Evolutionary conservation across 2,113 vertebrate species (phyloP).

Genomic region (Apodemus sylvaticus): DNA sequence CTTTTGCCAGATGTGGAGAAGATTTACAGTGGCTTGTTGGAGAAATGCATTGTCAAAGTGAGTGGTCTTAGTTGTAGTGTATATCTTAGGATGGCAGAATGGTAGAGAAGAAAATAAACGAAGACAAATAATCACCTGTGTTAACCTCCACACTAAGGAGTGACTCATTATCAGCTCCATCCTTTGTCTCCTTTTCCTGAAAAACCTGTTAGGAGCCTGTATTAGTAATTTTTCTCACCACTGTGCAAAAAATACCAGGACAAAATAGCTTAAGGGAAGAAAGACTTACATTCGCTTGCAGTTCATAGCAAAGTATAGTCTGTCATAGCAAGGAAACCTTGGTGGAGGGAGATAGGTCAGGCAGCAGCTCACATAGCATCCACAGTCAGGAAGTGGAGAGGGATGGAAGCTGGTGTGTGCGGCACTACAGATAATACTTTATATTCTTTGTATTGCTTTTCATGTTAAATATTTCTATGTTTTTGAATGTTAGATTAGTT

Average conservation of each 20-base stretch:
- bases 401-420: background rate
- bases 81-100: background rate
- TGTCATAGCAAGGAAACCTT: background rate
- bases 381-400: background rate
- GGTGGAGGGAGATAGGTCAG: too few species aligned
- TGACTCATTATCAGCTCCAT: too few species aligned
- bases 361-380: background rate
- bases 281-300: background rate
- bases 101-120: background rate
- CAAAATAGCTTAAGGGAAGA: background rate
- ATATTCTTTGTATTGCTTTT: background rate
- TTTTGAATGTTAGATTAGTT: conserved; percentile 33
- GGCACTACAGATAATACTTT: background rate
- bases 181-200: background rate
- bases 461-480: background rate
- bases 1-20: conserved; percentile 87
- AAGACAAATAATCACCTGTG: background rate
- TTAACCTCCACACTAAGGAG: background rate
- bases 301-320: background rate
- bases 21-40: conserved; percentile 87
- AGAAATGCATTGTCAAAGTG: conserved; percentile 89
- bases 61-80: conserved; percentile 51
- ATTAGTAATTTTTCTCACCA: background rate
- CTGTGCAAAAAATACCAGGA: background rate
- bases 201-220: background rate